Evolutionary conservation across 2,888 invertebrate genomes (phyloP), one percentile per base, ranked within the genome.

Genomic region (Helicoverpa assulta): DNA sequence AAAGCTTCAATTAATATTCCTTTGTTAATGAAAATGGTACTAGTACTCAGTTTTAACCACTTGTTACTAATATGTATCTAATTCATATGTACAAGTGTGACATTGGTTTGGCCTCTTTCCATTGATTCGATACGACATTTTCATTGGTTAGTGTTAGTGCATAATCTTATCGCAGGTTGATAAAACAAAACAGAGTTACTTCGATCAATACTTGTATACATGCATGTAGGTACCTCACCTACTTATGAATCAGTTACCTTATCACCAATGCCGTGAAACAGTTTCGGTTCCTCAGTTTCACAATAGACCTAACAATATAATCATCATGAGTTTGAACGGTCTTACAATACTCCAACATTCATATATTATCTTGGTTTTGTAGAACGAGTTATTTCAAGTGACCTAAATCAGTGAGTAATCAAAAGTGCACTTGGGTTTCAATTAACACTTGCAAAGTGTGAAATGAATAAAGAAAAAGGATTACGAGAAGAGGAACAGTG

Each of bases 91-190:
- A 70, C 21, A 61, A 59, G 51, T 64, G 16, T 59, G 54, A 63
- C 66, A 70, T 78, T 73, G 70, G 78, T 73, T 83, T 84, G 82
- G 76, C 83, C 85, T 82, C 73, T 81, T 88, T 89, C 76, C 81
- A 83, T 87, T 76, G 85, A 87, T 89, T 88, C 65, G 81, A 76
- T 84, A 81, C 85, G 79, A 84, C 74, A 80, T 76, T 83, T 84
- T 83, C 86, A 92, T 91, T 92, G 91, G 91, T 85, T 86, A 84
- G 82, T 84, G 85, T 80, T 78, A 78, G 67, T 78, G 76, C 82
- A 87, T 89, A 93, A 94, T 94, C 95, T 94, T 94, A 95, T 94
- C 94, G 91, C 82, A 68, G 67, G 76, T 82, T 88, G 94, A 94
- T 94, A 94, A 93, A 91, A 88, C 88, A 86, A 88, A 90, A 90